Percentiles rank a stretch among this genome's conserved stretches.
Conservation (phyloP, 2,888 invertebrate species). For the Cetonia aurata region DNA sequence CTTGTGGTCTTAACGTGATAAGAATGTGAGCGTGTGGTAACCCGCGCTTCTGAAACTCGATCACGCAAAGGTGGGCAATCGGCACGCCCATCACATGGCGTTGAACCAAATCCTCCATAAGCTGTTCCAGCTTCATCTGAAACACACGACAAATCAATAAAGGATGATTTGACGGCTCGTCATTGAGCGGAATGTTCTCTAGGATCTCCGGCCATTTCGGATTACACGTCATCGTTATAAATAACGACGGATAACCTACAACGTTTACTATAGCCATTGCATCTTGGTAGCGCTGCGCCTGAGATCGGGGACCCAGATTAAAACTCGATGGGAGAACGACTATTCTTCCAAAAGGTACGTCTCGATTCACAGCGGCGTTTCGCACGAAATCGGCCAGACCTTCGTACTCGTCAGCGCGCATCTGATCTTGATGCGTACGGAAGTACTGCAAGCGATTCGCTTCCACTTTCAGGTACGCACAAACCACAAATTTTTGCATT, state of each 20-base stretch:
- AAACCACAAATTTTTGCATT: too few relatives aligned
- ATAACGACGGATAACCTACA: constrained; percentile 60
- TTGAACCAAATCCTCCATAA: constrained; percentile 40
- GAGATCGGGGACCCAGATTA: constrained; percentile 54
- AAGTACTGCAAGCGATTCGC: too few relatives aligned
- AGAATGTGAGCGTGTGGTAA: constrained; percentile 48
- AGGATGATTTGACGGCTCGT: constrained; percentile 58
- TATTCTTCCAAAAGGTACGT: too few relatives aligned
- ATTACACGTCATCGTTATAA: too few relatives aligned
- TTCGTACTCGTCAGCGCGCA: too few relatives aligned
- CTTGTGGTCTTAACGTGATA: constrained; percentile 15
- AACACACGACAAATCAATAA: constrained; percentile 57
- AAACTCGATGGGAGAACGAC: too few relatives aligned
- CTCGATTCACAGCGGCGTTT: too few relatives aligned
- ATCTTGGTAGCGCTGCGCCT: constrained; percentile 63
- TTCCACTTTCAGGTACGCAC: too few relatives aligned
- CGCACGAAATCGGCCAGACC: too few relatives aligned
- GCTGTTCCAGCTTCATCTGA: too few relatives aligned
- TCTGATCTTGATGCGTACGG: too few relatives aligned
- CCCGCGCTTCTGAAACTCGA: too few relatives aligned
- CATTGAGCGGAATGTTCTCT: constrained; percentile 55
- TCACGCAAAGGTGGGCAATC: constrained; percentile 43
- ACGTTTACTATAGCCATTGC: constrained; percentile 64
- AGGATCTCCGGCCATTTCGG: constrained; percentile 63
- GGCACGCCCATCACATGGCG: constrained; percentile 39